Base-by-base conservation (phyloP, 2,113 vertebrate species). In the Cyprinodon tularosa region DNA sequence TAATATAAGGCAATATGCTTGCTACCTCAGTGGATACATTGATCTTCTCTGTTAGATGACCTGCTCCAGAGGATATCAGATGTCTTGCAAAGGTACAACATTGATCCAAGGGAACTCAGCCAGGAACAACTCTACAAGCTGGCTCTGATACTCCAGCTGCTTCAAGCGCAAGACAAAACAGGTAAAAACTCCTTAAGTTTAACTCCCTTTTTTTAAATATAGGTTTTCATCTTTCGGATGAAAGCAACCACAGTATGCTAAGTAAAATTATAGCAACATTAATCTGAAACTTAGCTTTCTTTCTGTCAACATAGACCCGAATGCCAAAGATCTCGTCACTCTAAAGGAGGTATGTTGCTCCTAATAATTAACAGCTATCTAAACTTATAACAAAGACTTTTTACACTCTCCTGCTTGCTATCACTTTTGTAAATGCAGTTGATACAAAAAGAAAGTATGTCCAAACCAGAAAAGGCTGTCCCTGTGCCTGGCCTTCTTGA, bases 101-200 rank as follows among this genome's bases (percentile, higher is more conserved):
- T 96, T 15, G 95, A 96, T 36, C 94, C 97, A 63, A 93, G 90
- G 2, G 95, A 97, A 53, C 92, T 98, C 85, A 97, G 92, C 68
- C 94, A 95, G 0, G 95, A 96, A 83, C 96, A 98, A 88, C 93
- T 98, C 57, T 95, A 94, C 80, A 96, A 93, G 62, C 93, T 98
- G 7, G 94, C 94, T 0, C 74, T 94, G 12, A 91, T 96, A 29
- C 92, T 98, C 57, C 95, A 96, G 83, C 89, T 97, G 66, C 91
- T 95, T 66, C 96, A 94, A 70, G 76, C 86, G 10, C 84, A 92
- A 1, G 87, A 88, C 3, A 93, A 88, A 61, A 69, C 85, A 80
- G 86, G 90, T 91, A 79, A 66, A 17, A 3, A 8, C 42, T 4
- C 37, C 14, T 63, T 11, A 3, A 57, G 50, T 57, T 57, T 20